Base-by-base conservation (phyloP, 2,888 invertebrate genomes). In the Catocala nupta region DNA sequence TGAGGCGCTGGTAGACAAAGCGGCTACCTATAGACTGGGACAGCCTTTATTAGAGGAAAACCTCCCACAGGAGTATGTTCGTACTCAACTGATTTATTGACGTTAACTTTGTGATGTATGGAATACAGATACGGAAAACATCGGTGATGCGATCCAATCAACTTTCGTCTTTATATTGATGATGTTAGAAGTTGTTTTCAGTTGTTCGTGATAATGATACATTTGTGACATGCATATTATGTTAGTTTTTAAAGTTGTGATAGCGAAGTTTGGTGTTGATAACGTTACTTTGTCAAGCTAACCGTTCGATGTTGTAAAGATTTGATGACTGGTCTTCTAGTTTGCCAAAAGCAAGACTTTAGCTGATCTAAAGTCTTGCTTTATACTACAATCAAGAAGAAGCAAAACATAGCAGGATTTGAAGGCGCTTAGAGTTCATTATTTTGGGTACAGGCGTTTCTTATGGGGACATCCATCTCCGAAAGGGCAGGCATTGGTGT, bases 1-100 rank as follows among this genome's bases (percentile, higher is more conserved):
- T 88, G 90, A 90, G 88, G 85, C 86, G 79, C 73, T 85, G 84
- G 84, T 84, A 89, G 88, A 91, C 90, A 90, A 91, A 88, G 84
- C 82, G 83, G 81, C 87, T 88, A 87, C 83, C 88, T 87, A 86
- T 84, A 87, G 77, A 75, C 74, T 69, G 73, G 82, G 73, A 78
- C 80, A 83, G 81, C 83, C 84, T 88, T 86, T 89, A 90, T 89
- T 90, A 85, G 84, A 83, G 81, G 69, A 75, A 78, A 81, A 79
- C 81, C 81, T 78, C 83, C 83, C 77, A 55, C 71, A 70, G 74
- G 73, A 81, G 80, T 78, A 80, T 83, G 83, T 79, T 80, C 68
- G 64, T 74, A 81, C 79, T 83, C 72, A 78, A 80, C 82, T 86
- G 85, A 88, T 87, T 87, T 89, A 89, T 85, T 77, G 77, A 78